Percentiles rank a stretch among this genome's conserved stretches.
phyloP scores from a whole-genome alignment of 1,140 invertebrate species.

The Mizuhopecten yessoensis region DNA sequence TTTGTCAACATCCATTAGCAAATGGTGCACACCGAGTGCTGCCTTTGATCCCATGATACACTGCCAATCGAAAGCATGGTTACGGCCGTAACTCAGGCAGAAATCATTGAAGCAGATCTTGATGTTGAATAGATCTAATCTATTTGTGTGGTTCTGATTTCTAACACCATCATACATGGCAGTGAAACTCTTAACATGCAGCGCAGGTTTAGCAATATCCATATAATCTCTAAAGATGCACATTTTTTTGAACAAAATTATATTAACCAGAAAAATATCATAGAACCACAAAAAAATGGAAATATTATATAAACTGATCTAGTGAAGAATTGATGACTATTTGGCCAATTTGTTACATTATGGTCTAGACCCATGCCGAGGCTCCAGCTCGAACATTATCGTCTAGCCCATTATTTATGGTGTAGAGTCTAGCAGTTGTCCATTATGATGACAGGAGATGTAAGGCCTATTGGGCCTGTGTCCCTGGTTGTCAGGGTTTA shows the following conservation, averaged over 20 bases:
- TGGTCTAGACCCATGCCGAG: background rate
- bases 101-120: constrained; percentile 8
- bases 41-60: background rate
- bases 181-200: background rate
- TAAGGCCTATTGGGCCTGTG: background rate
- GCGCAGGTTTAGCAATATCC: background rate
- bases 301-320: too few species aligned
- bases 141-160: constrained; percentile 17
- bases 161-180: background rate
- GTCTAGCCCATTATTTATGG: background rate
- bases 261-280: too few species aligned
- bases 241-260: too few species aligned
- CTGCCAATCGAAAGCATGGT: constrained; percentile 1
- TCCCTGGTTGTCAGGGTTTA: background rate
- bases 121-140: background rate
- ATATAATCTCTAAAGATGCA: background rate
- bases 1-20: constrained; percentile 28
- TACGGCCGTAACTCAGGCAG: background rate
- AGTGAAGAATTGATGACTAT: too few species aligned
- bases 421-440: background rate
- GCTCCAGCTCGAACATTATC: too few species aligned
- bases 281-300: too few species aligned
- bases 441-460: too few species aligned
- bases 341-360: too few species aligned
- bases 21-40: background rate